phyloP scores from a whole-genome alignment of 2,888 invertebrate genomes.

The Drosophila pseudotalamancana region DNA sequence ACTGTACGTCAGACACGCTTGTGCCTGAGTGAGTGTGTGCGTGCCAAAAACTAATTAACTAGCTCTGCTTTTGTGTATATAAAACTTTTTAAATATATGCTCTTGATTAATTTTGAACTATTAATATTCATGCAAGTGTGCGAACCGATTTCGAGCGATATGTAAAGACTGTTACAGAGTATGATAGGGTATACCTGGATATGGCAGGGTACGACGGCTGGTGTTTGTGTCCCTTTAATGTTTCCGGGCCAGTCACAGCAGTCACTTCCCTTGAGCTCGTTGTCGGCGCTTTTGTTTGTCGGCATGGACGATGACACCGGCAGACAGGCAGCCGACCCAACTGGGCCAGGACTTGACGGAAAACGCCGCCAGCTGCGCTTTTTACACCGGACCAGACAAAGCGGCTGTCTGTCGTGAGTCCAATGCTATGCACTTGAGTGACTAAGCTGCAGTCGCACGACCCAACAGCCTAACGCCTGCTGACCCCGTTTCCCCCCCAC shows the following conservation, averaged over 20 bases:
- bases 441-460: conserved; percentile 66
- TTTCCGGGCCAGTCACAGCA: conserved; percentile 79
- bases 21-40: conserved; percentile 32
- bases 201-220: conserved; percentile 15
- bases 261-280: conserved; percentile 78
- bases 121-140: conserved; percentile 67
- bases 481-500: not conserved
- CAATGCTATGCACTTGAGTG: conserved; percentile 75
- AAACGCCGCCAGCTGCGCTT: conserved; percentile 75
- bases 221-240: conserved; percentile 63
- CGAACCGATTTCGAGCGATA: conserved; percentile 24
- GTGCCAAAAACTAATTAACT: conserved; percentile 75
- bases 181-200: too few relatives aligned
- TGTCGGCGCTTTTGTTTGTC: conserved; percentile 77
- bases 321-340: conserved; percentile 34
- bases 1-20: conserved; percentile 33
- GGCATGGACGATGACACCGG: conserved; percentile 78
- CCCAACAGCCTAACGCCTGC: conserved; percentile 45
- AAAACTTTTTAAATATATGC: conserved; percentile 27
- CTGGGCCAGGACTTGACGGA: conserved; percentile 37
- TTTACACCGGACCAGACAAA: conserved; percentile 56
- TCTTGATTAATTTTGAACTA: conserved; percentile 72
- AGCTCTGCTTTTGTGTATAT: conserved; percentile 50
- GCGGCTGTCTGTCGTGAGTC: conserved; percentile 29
- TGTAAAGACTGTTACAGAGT: not conserved